These are phyloP conservation scores for Subacronicta megacephala DNA, from an alignment of 2,888 invertebrate genomes.

Conservation along the genomic window DNA sequence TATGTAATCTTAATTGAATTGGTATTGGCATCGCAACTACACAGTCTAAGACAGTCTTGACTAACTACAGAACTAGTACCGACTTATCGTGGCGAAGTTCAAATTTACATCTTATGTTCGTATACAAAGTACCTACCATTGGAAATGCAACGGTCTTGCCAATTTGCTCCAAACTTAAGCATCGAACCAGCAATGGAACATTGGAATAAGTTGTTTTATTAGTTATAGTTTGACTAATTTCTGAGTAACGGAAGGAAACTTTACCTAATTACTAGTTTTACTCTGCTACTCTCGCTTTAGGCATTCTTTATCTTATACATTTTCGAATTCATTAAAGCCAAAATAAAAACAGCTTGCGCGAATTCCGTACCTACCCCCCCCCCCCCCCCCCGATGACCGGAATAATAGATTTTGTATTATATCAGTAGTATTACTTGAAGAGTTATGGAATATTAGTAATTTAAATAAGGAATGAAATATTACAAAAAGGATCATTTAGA, in stretches of 20 bases:
- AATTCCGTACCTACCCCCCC: too few species aligned
- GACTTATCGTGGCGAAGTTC: neutral
- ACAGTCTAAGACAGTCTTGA: neutral
- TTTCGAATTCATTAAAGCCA: too few species aligned
- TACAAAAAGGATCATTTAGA: neutral
- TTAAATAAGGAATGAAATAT: neutral
- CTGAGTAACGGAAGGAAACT: slow-evolving; percentile 3
- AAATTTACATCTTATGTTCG: slow-evolving; percentile 2
- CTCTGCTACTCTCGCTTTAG: neutral
- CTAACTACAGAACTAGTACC: too few species aligned
- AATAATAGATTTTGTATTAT: too few species aligned
- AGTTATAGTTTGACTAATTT: slow-evolving; percentile 25
- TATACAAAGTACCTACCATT: slow-evolving; percentile 20
- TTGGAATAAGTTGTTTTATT: slow-evolving; percentile 31
- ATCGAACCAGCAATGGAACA: slow-evolving; percentile 20
- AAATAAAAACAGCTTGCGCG: too few species aligned
- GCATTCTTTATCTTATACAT: too few species aligned
- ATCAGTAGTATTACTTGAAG: too few species aligned
- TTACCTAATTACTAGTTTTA: slow-evolving; percentile 2
- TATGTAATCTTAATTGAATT: neutral
- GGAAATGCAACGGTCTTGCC: slow-evolving; percentile 27
- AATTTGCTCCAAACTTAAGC: slow-evolving; percentile 26
- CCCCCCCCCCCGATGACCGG: too few species aligned
- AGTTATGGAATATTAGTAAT: neutral
- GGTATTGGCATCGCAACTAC: neutral